Evolutionary conservation across 30 jellyfish, hydroid and myxozoan genomes (phyloP).

Genomic region (Pelagia noctiluca): DNA sequence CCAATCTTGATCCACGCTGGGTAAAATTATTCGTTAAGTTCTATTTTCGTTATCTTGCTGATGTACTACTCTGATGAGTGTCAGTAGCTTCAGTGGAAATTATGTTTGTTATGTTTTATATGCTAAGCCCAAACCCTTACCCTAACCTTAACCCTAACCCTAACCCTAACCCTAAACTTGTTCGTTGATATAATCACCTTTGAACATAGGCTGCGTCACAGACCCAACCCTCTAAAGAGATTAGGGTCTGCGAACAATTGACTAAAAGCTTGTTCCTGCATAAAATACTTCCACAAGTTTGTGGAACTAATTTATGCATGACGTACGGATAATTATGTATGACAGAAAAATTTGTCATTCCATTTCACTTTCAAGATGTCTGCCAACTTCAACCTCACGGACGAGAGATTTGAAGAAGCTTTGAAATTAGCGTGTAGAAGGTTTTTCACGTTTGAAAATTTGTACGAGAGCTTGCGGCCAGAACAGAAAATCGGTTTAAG

Average conservation of each 20-base stretch:
- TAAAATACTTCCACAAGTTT: conserved; percentile 19
- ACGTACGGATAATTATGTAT: not conserved
- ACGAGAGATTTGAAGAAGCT: conserved; percentile 5
- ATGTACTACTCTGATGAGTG: too few relatives aligned
- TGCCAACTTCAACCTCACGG: conserved; percentile 24
- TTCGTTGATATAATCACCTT: too few relatives aligned
- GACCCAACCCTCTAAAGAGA: conserved; percentile 40
- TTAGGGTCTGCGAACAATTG: conserved; percentile 47
- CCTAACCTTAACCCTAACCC: too few relatives aligned
- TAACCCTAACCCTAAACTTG: too few relatives aligned
- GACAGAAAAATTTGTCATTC: not conserved
- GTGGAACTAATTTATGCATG: conserved; percentile 34
- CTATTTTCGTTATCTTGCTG: too few relatives aligned
- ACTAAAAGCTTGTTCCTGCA: conserved; percentile 26
- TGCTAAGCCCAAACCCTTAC: too few relatives aligned
- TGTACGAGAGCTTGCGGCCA: not conserved
- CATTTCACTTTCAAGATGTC: conserved; percentile 6
- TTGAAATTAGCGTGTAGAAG: not conserved
- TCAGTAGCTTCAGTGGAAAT: too few relatives aligned
- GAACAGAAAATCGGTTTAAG: not conserved
- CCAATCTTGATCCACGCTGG: too few relatives aligned
- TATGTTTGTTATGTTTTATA: too few relatives aligned
- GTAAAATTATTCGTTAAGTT: too few relatives aligned
- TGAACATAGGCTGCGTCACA: conserved; percentile 33
- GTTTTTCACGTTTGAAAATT: not conserved